Evolutionary conservation across 2,113 vertebrate species (phyloP), one percentile per base, ranked within the genome.

Genomic region (Sphaerodactylus townsendi): DNA sequence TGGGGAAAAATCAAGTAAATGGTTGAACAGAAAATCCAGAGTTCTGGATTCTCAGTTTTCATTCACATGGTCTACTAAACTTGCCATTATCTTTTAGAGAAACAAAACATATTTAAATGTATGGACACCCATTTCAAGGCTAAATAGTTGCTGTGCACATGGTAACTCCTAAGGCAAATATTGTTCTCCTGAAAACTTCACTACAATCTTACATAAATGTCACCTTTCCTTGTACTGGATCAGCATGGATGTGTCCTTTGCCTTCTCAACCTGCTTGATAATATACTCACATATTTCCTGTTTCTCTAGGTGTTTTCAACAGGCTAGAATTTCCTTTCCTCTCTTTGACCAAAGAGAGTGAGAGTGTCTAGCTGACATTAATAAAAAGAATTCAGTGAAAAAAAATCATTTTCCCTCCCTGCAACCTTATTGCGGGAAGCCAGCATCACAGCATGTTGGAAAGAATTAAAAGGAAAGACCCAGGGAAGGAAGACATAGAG

Each of bases 161-260:
- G 0, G 3, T 0, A 59, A 44, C 0, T 39, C 62, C 66, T 68
- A 46, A 35, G 30, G 41, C 62, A 79, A 2, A 48, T 46, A 25
- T 74, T 70, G 82, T 11, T 70, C 37, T 81, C 64, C n/a, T 46
- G 25, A 73, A 68, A 82, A 75, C 33, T 6, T 46, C 14, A 35
- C 11, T 11, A 0, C 0, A 0, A 41, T 59, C 0, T 10, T 82
- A 46, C 3, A 41, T 73, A 69, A 37, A 56, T 68, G 28, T 33
- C 44, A 33, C 1, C 33, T 74, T 53, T 17, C 41, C 17, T 56
- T 0, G 0, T 28, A 62, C 44, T 46, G 62, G 81, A 83, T 48
- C 14, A n/a, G 9, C 46, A 44, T 14, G 21, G 46, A 9, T 17
- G 11, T 10, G 39, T 0, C n/a, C 5, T 9, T 85, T 1, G 0